Conservation (phyloP, 2,888 invertebrate species). For the Ornithoptera alexandrae region DNA sequence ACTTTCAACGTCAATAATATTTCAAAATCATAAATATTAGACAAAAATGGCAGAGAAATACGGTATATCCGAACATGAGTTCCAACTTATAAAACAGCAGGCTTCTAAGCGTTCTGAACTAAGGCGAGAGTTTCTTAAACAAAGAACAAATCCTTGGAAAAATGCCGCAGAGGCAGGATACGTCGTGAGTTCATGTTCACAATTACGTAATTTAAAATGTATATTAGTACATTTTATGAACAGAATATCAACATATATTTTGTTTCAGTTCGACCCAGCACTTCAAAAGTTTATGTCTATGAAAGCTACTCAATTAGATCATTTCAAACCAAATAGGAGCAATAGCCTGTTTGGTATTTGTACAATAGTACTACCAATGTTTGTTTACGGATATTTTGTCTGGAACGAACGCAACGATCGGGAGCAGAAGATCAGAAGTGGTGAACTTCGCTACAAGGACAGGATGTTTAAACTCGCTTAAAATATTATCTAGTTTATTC, state of each 20-base stretch:
- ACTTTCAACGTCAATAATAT: constrained; percentile 23
- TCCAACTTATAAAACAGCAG: constrained; percentile 79
- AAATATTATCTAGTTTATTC: constrained; percentile 16
- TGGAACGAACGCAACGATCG: constrained; percentile 72
- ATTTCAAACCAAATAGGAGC: constrained; percentile 83
- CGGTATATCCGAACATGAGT: constrained; percentile 76
- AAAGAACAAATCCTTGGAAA: constrained; percentile 85
- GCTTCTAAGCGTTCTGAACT: constrained; percentile 80
- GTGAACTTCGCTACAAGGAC: constrained; percentile 88
- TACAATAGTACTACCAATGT: constrained; percentile 79
- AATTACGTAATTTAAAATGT: constrained; percentile 65
- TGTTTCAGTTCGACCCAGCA: constrained; percentile 89
- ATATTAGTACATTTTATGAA: constrained; percentile 4
- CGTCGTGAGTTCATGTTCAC: constrained; percentile 80
- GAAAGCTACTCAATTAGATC: constrained; percentile 82
- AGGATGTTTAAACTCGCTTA: constrained; percentile 70
- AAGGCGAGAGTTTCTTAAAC: constrained; percentile 86
- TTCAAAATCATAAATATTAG: background rate
- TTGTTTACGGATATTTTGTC: constrained; percentile 72
- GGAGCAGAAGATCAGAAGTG: constrained; percentile 82
- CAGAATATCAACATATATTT: constrained; percentile 29
- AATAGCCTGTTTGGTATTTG: constrained; percentile 75
- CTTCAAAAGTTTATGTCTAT: constrained; percentile 86
- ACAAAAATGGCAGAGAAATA: constrained; percentile 67
- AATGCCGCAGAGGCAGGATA: constrained; percentile 84